Base-by-base conservation (phyloP, 2,797 vertebrate genomes). In the Macropus fuliginosus region DNA sequence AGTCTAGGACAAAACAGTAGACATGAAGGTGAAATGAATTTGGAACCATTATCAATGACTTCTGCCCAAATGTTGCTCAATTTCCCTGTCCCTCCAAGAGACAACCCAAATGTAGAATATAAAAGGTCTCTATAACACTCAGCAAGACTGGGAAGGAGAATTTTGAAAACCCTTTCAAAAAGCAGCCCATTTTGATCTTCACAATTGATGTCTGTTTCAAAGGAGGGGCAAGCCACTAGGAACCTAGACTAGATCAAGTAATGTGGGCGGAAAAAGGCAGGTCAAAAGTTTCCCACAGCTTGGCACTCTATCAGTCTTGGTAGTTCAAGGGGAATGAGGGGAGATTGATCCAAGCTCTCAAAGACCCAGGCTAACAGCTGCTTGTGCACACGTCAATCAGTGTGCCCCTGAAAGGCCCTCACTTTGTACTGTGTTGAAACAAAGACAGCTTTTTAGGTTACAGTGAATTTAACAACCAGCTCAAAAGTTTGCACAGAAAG, bases 101-200 rank as follows among this genome's bases (percentile, higher is more conserved):
- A 94, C 93, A 94, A 92, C 95, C 40, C 94, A 96, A 91, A 93
- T n/a, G 29, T 74, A 94, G 46, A 95, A 95, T 95, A 96, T 97
- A 92, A 97, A 98, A 98, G 95, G 29, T 66, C 50, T 52, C 21
- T 27, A 1, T 50, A 91, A 92, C 89, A 93, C 95, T 96, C 93
- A 81, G 94, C 92, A 94, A 94, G 95, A 54, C 93, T 92, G 92
- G 96, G 92, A 87, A 96, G 91, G 59, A 95, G 94, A 93, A 95
- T 96, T 27, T 55, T 50, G 91, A 96, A 97, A 91, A 91, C 56
- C 56, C 96, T 94, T 98, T 98, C 97, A 97, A 96, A 98, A 95
- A 92, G 91, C 91, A 93, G 92, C 94, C 55, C 62, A 92, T 94
- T 97, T 95, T 97, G 96, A 97, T 98, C 97, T 97, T 34, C 55